Percentiles rank a stretch among this genome's conserved stretches.
phyloP scores from a whole-genome alignment of 2,797 vertebrate genomes.

The Sitta carolinensis region DNA sequence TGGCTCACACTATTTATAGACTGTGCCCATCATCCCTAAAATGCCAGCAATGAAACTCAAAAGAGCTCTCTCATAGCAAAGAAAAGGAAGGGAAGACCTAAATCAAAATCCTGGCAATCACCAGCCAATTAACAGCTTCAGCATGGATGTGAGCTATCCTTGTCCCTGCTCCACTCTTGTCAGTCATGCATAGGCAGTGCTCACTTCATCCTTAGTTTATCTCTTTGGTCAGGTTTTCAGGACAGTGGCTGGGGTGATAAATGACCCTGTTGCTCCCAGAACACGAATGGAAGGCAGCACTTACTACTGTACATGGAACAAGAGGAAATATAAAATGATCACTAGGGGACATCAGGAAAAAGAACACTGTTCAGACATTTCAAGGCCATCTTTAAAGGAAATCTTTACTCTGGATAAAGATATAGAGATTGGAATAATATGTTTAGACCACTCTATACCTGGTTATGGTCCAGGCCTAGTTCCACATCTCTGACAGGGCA shows the following conservation, averaged over 20 bases:
- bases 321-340: not conserved
- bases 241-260: not conserved
- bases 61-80: not conserved
- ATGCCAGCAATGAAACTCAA: not conserved
- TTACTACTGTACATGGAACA: not conserved
- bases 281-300: rapidly evolving
- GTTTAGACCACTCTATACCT: not conserved
- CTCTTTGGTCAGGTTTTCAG: not conserved
- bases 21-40: not conserved
- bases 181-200: not conserved
- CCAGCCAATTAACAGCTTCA: not conserved
- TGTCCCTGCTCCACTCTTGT: not conserved
- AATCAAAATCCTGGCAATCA: not conserved
- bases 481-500: not conserved
- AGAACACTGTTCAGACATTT: not conserved
- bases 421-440: not conserved
- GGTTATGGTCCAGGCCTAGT: no score
- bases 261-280: not conserved
- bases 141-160: not conserved
- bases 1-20: not conserved
- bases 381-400: not conserved
- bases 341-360: not conserved
- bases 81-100: not conserved
- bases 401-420: not conserved
- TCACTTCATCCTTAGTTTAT: not conserved